phyloP scores from a whole-genome alignment of 2,797 vertebrate genomes.

The Thamnophis elegans region DNA sequence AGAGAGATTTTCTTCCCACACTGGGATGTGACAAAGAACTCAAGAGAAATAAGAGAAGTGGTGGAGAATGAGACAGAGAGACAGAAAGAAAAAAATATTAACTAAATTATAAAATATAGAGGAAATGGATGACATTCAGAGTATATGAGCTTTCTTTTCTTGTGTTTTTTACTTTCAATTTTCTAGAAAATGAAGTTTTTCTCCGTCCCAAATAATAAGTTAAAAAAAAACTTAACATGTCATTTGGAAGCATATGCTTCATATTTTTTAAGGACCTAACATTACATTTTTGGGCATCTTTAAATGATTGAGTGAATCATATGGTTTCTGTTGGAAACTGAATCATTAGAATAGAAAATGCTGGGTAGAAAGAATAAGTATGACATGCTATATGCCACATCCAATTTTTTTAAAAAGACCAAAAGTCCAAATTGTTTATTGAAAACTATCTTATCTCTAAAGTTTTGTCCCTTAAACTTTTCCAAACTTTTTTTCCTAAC shows the following conservation, averaged over 20 bases:
- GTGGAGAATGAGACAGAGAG: background rate
- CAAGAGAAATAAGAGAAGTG: constrained; percentile 36
- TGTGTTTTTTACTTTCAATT: background rate
- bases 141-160: constrained; percentile 41
- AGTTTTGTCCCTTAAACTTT: too few species aligned
- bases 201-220: background rate
- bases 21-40: constrained; percentile 53
- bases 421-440: background rate
- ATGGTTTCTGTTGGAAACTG: background rate
- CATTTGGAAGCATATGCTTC: background rate
- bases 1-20: background rate
- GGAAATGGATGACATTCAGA: constrained; percentile 46
- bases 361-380: background rate
- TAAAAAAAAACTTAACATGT: background rate
- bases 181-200: background rate
- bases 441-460: background rate
- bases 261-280: background rate
- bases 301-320: background rate
- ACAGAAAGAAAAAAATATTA: constrained; percentile 10
- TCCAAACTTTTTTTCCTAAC: background rate
- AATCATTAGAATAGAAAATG: background rate
- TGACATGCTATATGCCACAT: background rate
- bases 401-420: background rate
- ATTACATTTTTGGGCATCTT: background rate
- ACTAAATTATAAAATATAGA: constrained; percentile 46